Percentiles rank a stretch among this genome's conserved stretches.
These are phyloP conservation scores for Mallotus villosus DNA, from an alignment of 2,797 vertebrate genomes.

Conservation along the genomic window DNA sequence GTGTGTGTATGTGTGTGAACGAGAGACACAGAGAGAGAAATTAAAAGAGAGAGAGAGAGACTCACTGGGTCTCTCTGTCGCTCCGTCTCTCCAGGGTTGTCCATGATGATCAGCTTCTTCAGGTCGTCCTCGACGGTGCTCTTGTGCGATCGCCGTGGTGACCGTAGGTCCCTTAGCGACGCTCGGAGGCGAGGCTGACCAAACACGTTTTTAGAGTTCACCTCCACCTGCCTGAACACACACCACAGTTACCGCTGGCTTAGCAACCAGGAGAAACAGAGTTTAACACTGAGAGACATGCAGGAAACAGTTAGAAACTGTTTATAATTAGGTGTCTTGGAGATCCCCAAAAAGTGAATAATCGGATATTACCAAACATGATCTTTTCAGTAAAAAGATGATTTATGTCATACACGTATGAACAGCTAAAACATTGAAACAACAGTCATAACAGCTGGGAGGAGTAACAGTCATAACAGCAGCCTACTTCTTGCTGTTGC, in stretches of 20 bases:
- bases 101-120: constrained; percentile 94
- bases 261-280: neutral
- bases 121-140: constrained; percentile 92
- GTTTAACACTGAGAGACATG: neutral
- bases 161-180: constrained; percentile 88
- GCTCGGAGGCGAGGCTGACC: constrained; percentile 89
- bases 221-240: constrained; percentile 82
- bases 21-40: neutral
- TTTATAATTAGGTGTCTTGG: neutral
- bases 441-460: too few species aligned
- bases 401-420: too few species aligned
- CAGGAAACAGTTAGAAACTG: neutral
- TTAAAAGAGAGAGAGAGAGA: too few species aligned
- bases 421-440: too few species aligned
- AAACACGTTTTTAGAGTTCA: constrained; percentile 88
- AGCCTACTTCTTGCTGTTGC: constrained; percentile 69
- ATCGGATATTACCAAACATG: too few species aligned
- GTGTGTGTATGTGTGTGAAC: too few species aligned
- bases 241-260: neutral
- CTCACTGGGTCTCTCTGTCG: constrained; percentile 77
- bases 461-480: too few species aligned
- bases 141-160: constrained; percentile 86
- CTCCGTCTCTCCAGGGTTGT: constrained; percentile 71
- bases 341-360: too few species aligned
- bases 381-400: too few species aligned